These are phyloP conservation scores for Buphagus erythrorhynchus DNA, from an alignment of 2,797 vertebrate species.

Conservation along the genomic window DNA sequence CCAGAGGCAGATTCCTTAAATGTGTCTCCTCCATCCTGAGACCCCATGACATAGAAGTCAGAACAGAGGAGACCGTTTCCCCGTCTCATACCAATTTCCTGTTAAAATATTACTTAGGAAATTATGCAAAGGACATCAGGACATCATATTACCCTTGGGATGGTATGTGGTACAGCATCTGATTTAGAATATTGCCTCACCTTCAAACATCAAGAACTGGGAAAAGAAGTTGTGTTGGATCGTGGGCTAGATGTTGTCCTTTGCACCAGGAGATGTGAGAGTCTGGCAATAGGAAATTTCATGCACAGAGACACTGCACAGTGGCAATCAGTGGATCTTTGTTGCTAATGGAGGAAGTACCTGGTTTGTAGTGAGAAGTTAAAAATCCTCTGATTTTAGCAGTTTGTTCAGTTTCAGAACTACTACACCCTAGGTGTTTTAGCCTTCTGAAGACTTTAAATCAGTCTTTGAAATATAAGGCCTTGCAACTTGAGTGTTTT, in stretches of 20 bases:
- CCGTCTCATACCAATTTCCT: not conserved
- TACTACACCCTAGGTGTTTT: not conserved
- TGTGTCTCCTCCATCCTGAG: fast-evolving
- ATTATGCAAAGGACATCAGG: not conserved
- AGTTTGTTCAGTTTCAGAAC: not conserved
- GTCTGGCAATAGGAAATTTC: not conserved
- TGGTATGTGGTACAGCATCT: not conserved
- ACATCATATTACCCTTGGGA: not conserved
- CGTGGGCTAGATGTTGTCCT: not conserved
- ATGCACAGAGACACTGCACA: not conserved
- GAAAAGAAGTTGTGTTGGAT: not conserved
- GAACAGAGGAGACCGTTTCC: not conserved
- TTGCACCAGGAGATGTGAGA: not conserved
- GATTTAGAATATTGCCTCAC: not conserved
- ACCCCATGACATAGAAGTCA: not conserved
- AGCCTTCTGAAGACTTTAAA: not conserved
- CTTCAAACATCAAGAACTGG: not conserved
- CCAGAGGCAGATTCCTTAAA: not conserved
- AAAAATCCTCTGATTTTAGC: not conserved
- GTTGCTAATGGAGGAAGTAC: not conserved
- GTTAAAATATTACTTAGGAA: not conserved
- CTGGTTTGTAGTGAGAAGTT: not conserved
- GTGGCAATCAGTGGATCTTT: not conserved
- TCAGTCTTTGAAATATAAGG: not conserved
- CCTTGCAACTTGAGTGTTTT: not conserved